phyloP scores from a whole-genome alignment of 2,797 vertebrate species.

The Luscinia luscinia region DNA sequence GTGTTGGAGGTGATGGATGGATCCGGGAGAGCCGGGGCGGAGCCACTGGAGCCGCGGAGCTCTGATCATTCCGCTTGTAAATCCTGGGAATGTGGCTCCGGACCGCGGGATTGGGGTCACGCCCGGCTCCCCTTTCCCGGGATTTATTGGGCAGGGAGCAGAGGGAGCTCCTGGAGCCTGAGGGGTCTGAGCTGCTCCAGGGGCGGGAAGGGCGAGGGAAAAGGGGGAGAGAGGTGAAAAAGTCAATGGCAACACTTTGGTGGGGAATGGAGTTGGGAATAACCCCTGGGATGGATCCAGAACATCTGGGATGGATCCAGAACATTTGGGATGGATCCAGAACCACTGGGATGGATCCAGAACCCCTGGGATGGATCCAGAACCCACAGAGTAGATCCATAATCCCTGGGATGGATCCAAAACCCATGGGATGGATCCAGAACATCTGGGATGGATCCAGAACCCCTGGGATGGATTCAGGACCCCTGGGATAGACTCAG shows the following conservation, averaged over 20 bases:
- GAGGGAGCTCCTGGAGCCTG: accelerated
- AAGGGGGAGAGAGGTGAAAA: accelerated
- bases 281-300: accelerated
- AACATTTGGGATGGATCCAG: too few relatives aligned
- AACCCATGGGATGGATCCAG: accelerated
- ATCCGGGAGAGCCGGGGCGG: accelerated
- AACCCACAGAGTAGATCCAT: neutral
- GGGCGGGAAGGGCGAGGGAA: accelerated
- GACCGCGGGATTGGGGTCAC: accelerated
- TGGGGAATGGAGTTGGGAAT: neutral
- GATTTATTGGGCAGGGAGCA: neutral
- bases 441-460: accelerated
- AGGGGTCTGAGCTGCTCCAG: neutral
- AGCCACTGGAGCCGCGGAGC: neutral
- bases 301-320: too few relatives aligned
- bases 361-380: too few relatives aligned
- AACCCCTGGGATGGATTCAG: accelerated
- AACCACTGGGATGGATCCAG: accelerated
- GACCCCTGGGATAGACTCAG: accelerated
- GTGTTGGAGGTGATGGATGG: neutral
- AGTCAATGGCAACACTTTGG: accelerated
- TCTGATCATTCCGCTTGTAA: neutral
- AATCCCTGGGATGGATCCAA: accelerated
- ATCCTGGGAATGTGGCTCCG: accelerated
- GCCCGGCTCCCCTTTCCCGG: neutral